Evolutionary conservation across 2,113 vertebrate genomes (phyloP).

Genomic region (Dolichallabes microphthalmus): DNA sequence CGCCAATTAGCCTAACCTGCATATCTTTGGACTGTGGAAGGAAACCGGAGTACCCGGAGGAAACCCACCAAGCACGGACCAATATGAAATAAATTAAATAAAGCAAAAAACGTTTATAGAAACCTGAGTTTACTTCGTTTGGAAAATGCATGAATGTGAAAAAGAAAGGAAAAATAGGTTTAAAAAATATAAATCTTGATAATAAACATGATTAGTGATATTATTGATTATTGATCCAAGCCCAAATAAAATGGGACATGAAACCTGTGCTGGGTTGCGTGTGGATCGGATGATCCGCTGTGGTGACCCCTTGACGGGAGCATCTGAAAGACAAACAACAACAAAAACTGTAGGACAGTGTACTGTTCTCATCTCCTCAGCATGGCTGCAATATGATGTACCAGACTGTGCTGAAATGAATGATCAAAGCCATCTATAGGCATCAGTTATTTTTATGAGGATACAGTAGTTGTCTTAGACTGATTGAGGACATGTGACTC

Average conservation of each 20-base stretch:
- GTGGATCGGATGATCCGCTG: no score
- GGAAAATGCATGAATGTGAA: not conserved
- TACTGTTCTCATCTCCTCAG: not conserved
- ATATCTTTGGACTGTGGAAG: no score
- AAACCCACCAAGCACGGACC: no score
- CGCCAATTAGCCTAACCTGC: no score
- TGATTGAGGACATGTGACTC: not conserved
- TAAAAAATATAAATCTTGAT: not conserved
- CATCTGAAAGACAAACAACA: no score
- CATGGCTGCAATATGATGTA: not conserved
- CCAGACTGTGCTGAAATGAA: not conserved
- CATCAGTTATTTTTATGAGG: slow-evolving; percentile 6
- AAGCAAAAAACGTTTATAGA: not conserved
- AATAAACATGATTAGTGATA: not conserved
- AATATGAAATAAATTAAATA: not conserved
- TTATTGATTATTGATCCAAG: not conserved
- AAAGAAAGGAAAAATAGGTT: not conserved
- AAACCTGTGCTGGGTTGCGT: no score
- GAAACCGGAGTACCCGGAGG: no score
- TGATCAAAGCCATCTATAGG: not conserved
- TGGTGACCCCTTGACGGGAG: no score
- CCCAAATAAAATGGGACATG: no score
- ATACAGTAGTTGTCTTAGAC: not conserved
- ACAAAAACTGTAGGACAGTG: not conserved
- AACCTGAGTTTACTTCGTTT: not conserved